These are phyloP conservation scores for Trinectes maculatus DNA, from an alignment of 2,113 vertebrate species.

Conservation along the genomic window DNA sequence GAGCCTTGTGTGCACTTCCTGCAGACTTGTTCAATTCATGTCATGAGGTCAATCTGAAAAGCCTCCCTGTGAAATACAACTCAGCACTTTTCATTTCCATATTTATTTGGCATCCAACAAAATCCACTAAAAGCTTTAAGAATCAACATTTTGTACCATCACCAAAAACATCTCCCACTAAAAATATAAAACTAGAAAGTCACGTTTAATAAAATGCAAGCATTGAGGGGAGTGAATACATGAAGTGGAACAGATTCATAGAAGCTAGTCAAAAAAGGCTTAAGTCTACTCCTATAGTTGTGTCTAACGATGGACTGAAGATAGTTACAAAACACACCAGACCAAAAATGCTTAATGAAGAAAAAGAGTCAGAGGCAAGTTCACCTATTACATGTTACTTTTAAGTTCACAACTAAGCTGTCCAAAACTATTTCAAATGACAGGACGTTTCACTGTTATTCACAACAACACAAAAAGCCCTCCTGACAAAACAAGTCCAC, in stretches of 20 bases:
- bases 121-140: slow-evolving; percentile 84
- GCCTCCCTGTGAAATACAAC: not conserved
- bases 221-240: slow-evolving; percentile 31
- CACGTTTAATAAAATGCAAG: slow-evolving; percentile 81
- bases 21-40: too few relatives aligned
- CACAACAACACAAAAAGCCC: slow-evolving; percentile 39
- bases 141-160: slow-evolving; percentile 77
- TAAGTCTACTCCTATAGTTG: slow-evolving; percentile 48
- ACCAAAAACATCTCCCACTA: slow-evolving; percentile 79
- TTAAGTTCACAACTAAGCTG: slow-evolving; percentile 10
- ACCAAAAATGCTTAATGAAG: slow-evolving; percentile 65
- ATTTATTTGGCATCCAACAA: slow-evolving; percentile 84
- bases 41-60: too few relatives aligned
- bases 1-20: too few relatives aligned
- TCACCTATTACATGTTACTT: slow-evolving; percentile 16
- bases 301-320: slow-evolving; percentile 46
- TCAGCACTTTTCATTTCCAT: slow-evolving; percentile 36
- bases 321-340: slow-evolving; percentile 64
- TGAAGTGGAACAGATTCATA: slow-evolving; percentile 58
- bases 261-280: slow-evolving; percentile 55
- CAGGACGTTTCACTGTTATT: too few relatives aligned
- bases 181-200: slow-evolving; percentile 84
- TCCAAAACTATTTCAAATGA: slow-evolving; percentile 20
- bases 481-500: slow-evolving; percentile 43
- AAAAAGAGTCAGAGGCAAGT: slow-evolving; percentile 37